A percentile compares a stretch with the other conserved stretches of the same genome.
phyloP scores from a whole-genome alignment of 2,797 vertebrate species.

The Danio aesculapii region DNA sequence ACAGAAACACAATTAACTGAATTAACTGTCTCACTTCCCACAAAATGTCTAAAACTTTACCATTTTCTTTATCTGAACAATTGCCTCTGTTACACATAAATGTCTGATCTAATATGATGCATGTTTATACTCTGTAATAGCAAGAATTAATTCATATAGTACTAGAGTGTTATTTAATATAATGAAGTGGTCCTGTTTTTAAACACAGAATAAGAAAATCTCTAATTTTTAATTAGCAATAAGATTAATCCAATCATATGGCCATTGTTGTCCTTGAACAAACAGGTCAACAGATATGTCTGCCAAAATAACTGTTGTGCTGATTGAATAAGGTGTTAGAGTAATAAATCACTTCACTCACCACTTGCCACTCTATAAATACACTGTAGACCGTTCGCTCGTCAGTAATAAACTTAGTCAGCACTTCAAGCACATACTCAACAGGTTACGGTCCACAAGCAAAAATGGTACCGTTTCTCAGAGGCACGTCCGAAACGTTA shows the following conservation, averaged over 20 bases:
- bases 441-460: slow-evolving; percentile 27
- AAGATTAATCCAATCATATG: neutral
- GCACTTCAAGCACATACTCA: slow-evolving; percentile 18
- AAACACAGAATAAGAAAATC: neutral
- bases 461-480: slow-evolving; percentile 26
- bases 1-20: neutral
- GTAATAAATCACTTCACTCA: slow-evolving; percentile 30
- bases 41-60: neutral
- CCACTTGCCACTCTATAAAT: slow-evolving; percentile 27
- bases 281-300: slow-evolving; percentile 10
- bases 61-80: neutral
- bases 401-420: slow-evolving; percentile 40
- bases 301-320: slow-evolving; percentile 15
- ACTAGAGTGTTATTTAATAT: neutral
- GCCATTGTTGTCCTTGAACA: slow-evolving; percentile 27
- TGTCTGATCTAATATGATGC: neutral
- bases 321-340: slow-evolving; percentile 38
- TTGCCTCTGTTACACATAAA: neutral
- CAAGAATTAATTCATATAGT: neutral
- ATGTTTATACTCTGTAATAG: neutral
- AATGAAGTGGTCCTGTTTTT: neutral
- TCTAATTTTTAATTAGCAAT: neutral
- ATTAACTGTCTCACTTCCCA: neutral
- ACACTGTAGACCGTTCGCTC: neutral
- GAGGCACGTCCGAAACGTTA: slow-evolving; percentile 19